Percentiles rank a stretch among this genome's conserved stretches.
Evolutionary conservation across 2,888 invertebrate genomes (phyloP).

Genomic region (Cerceris rybyensis): DNA sequence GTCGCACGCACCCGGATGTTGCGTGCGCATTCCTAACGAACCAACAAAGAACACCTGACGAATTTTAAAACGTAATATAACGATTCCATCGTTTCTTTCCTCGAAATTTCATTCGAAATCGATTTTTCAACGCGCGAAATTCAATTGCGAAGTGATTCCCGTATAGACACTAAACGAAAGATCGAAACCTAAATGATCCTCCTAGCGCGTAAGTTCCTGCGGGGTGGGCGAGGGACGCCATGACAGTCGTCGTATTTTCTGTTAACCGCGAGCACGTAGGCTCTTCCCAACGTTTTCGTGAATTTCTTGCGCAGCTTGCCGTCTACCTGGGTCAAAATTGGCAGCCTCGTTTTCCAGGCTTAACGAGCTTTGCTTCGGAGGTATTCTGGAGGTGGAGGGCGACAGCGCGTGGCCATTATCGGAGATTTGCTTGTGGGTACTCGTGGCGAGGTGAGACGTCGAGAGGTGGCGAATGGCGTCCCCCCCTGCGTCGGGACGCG

Average conservation of each 20-base stretch:
- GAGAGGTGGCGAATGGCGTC: conserved; percentile 69
- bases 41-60: conserved; percentile 43
- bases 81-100: conserved; percentile 10
- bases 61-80: conserved; percentile 48
- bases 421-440: conserved; percentile 73
- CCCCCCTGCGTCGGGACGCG: conserved; percentile 74
- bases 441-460: conserved; percentile 76
- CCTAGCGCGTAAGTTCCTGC: conserved; percentile 66
- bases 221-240: conserved; percentile 75
- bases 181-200: conserved; percentile 19
- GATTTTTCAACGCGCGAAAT: conserved; percentile 23
- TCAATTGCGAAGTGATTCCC: conserved; percentile 13
- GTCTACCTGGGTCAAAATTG: conserved; percentile 43
- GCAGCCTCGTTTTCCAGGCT: conserved; percentile 37
- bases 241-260: conserved; percentile 77
- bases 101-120: conserved; percentile 25
- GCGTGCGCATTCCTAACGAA: conserved; percentile 67
- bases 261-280: conserved; percentile 70
- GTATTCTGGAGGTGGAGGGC: conserved; percentile 52
- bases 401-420: conserved; percentile 76
- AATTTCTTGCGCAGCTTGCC: conserved; percentile 51
- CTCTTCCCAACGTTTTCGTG: conserved; percentile 57
- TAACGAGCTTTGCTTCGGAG: conserved; percentile 32
- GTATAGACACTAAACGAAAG: conserved; percentile 6
- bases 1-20: conserved; percentile 65